Evolutionary conservation across 2,797 vertebrate genomes (phyloP).

Genomic region (Acanthis flammea): DNA sequence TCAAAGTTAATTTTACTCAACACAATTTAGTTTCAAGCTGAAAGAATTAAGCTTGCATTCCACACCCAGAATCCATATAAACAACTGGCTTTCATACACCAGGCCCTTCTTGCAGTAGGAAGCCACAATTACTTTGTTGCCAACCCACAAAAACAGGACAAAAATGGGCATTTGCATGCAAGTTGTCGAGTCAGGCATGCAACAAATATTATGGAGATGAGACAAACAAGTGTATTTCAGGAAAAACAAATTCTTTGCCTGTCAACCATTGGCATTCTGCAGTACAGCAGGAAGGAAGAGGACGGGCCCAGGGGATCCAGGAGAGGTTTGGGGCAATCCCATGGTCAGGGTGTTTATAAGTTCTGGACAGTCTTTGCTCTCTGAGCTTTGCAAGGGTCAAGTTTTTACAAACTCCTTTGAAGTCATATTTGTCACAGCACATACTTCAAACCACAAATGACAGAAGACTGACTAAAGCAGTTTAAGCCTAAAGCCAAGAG

Average conservation of each 20-base stretch:
- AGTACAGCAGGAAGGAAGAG: constrained; percentile 5
- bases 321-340: background rate
- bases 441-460: background rate
- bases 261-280: background rate
- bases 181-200: background rate
- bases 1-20: background rate
- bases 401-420: background rate
- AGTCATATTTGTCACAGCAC: background rate
- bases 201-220: constrained; percentile 8
- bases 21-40: background rate
- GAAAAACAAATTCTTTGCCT: constrained; percentile 12
- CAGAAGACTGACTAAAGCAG: background rate
- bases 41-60: constrained; percentile 18
- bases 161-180: constrained; percentile 20
- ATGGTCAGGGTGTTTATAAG: background rate
- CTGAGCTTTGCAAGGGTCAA: background rate
- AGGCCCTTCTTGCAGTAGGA: constrained; percentile 5
- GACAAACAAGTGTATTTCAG: constrained; percentile 36
- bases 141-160: constrained; percentile 30
- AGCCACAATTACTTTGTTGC: background rate
- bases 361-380: background rate
- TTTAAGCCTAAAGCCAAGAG: background rate
- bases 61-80: constrained; percentile 18
- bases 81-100: background rate
- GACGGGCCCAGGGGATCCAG: background rate